phyloP scores from a whole-genome alignment of 2,113 vertebrate genomes.

The Chamaea fasciata region DNA sequence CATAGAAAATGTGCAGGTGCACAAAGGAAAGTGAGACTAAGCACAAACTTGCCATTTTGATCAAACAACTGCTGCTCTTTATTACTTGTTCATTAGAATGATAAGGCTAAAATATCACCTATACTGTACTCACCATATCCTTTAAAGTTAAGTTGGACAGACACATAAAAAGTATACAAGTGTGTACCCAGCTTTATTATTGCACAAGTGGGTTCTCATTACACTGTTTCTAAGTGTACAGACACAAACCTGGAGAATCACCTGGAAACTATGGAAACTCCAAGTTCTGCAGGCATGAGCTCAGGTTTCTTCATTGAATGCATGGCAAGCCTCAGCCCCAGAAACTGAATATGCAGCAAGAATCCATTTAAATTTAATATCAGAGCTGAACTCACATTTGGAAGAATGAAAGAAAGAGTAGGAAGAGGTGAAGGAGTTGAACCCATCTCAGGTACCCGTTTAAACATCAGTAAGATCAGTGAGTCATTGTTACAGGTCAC shows the following conservation, averaged over 20 bases:
- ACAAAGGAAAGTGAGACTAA: neutral
- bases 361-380: neutral
- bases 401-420: neutral
- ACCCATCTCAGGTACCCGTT: neutral
- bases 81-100: neutral
- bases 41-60: neutral
- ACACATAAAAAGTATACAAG: neutral
- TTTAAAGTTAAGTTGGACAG: neutral
- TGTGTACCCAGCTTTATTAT: neutral
- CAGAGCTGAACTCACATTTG: neutral
- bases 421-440: neutral
- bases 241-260: neutral
- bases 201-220: neutral
- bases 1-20: neutral
- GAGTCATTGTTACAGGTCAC: neutral
- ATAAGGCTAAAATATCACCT: neutral
- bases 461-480: neutral
- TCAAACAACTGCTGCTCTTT: neutral
- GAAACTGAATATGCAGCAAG: rapidly evolving
- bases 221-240: neutral
- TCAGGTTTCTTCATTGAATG: neutral
- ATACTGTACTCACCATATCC: neutral
- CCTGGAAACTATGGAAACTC: neutral
- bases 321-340: neutral
- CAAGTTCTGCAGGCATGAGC: neutral